Base-by-base conservation (phyloP, 2,797 vertebrate genomes). In the Cynopterus sphinx region DNA sequence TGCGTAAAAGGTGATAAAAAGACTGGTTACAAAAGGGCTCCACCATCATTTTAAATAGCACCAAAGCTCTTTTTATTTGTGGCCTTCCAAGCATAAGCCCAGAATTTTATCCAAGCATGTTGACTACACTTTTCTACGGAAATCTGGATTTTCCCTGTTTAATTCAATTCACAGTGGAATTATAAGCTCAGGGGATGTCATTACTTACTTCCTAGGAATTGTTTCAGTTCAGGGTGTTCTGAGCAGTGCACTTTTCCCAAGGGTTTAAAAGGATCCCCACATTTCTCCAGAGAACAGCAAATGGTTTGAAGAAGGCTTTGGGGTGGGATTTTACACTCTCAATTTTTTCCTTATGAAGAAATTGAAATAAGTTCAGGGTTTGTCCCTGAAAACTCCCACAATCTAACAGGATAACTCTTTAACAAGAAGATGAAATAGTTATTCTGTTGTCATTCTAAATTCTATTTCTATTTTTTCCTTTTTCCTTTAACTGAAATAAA, bases 91-190 rank as follows among this genome's bases (percentile, higher is more conserved):
- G 0, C 2, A 95, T 43, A 91, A 97, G 36, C 59, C 24, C 33
- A 43, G 63, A 71, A 26, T 92, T 70, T 75, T 79, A 77, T 36
- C n/a, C 31, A 51, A 88, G 49, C 31, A 24, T 7, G 21, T 51
- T 55, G 90, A 15, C 43, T 55, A 41, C 39, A 6, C 12, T 94
- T 94, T 59, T 41, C 33, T 68, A 16, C 15, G n/a, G 39, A 41
- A 55, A 16, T 26, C 43, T 70, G 63, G 75, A 26, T 68, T 89
- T 74, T 63, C 10, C 53, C 28, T 59, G 2, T 71, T 89, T 31
- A 93, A 83, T 24, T 28, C 67, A 85, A 70, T 95, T 94, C 78
- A 85, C 71, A 93, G 90, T 74, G 59, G 96, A 94, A 53, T 91
- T 71, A 41, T 86, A 22, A 70, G 28, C 59, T 94, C 92, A 65